Conservation (phyloP, 2,888 invertebrate genomes). For the Pollenia griseotomentosa region DNA sequence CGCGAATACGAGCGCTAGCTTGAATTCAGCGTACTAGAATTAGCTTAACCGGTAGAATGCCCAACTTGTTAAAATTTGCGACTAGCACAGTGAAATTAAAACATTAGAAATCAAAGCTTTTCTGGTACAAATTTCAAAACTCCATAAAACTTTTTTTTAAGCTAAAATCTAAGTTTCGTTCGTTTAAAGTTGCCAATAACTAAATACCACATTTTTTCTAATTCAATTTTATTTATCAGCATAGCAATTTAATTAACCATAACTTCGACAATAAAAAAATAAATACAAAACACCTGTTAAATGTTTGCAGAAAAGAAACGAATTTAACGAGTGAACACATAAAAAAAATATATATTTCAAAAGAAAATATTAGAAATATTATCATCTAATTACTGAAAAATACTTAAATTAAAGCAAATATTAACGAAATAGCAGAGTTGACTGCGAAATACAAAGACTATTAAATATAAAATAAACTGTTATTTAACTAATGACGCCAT, state of each 20-base stretch:
- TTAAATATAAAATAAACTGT: conserved; percentile 45
- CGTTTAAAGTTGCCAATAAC: not conserved
- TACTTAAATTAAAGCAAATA: conserved; percentile 68
- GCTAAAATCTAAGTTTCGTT: not conserved
- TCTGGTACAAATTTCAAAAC: too few relatives aligned
- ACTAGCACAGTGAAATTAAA: too few relatives aligned
- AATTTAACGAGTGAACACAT: conserved; percentile 52
- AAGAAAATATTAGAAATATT: conserved; percentile 65
- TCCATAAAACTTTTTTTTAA: too few relatives aligned
- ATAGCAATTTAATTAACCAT: conserved; percentile 65
- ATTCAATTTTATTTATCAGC: conserved; percentile 38
- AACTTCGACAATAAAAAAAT: conserved; percentile 45
- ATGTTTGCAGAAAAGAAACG: conserved; percentile 43
- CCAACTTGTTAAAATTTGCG: too few relatives aligned
- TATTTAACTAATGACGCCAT: conserved; percentile 70
- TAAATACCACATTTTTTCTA: conserved; percentile 10
- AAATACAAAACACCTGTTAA: conserved; percentile 67
- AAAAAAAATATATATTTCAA: conserved; percentile 32
- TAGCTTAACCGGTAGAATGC: too few relatives aligned
- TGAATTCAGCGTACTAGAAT: too few relatives aligned
- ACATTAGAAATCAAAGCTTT: too few relatives aligned
- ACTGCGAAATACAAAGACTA: conserved; percentile 26
- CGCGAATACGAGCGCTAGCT: too few relatives aligned
- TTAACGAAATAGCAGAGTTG: conserved; percentile 45
- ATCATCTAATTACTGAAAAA: conserved; percentile 69